phyloP scores from a whole-genome alignment of 2,797 vertebrate genomes.

The Pelobates cultripes region DNA sequence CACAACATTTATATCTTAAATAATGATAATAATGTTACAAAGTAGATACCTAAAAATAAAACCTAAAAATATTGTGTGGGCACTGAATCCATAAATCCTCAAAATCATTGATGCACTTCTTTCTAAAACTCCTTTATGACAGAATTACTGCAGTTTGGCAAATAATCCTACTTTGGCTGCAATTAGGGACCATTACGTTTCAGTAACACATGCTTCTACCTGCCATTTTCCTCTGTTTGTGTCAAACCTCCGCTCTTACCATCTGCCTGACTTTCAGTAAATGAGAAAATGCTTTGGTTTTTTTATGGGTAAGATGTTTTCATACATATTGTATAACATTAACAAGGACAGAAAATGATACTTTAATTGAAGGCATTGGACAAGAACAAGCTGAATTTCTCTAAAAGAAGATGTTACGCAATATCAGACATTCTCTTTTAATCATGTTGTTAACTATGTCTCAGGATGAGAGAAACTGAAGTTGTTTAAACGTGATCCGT shows the following conservation, averaged over 20 bases:
- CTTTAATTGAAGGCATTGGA: slow-evolving; percentile 34
- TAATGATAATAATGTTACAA: not conserved
- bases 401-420: not conserved
- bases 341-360: slow-evolving; percentile 37
- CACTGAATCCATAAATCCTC: not conserved
- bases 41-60: not conserved
- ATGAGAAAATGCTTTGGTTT: slow-evolving; percentile 15
- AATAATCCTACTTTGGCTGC: slow-evolving; percentile 19
- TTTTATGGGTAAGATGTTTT: slow-evolving; percentile 32
- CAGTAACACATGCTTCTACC: slow-evolving; percentile 40
- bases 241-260: slow-evolving; percentile 25
- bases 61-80: not conserved
- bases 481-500: not conserved
- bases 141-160: slow-evolving; percentile 35
- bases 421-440: slow-evolving; percentile 14
- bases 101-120: not conserved
- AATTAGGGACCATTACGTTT: slow-evolving; percentile 17
- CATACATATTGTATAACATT: slow-evolving; percentile 47
- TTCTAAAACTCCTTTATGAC: slow-evolving; percentile 17
- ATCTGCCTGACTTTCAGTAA: slow-evolving; percentile 38
- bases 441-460: slow-evolving; percentile 29
- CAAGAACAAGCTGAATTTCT: slow-evolving; percentile 24
- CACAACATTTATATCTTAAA: not conserved
- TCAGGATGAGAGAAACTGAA: not conserved
- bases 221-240: slow-evolving; percentile 25